Percentiles rank a stretch among this genome's conserved stretches.
Conservation (phyloP, 1,140 invertebrate species). For the Steinernema khuongi region DNA sequence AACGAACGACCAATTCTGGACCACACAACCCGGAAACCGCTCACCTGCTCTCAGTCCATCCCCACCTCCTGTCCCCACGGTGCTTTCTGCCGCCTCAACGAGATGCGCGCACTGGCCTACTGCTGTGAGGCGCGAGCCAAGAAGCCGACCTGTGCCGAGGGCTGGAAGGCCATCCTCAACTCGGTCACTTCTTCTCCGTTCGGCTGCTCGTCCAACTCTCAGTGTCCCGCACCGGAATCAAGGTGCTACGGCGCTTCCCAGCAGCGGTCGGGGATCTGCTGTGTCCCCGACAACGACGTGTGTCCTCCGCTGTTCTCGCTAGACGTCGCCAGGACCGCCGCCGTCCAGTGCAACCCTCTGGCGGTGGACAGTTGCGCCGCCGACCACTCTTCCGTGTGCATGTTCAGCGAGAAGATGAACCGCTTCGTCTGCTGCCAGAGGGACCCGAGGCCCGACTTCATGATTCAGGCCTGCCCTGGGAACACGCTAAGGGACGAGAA, state of each 20-base stretch:
- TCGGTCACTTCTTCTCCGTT: background rate
- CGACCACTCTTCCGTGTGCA: background rate
- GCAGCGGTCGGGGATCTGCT: background rate
- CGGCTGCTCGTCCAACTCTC: background rate
- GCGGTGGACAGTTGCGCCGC: background rate
- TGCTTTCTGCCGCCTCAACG: background rate
- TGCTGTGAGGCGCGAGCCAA: background rate
- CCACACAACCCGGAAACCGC: background rate
- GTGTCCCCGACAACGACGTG: background rate
- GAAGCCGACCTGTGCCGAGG: background rate
- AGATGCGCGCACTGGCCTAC: background rate
- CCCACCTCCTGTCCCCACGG: background rate
- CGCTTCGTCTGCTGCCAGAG: background rate
- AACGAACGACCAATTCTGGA: background rate
- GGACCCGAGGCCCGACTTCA: background rate
- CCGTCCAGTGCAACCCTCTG: background rate
- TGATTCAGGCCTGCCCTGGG: background rate
- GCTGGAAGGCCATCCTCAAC: background rate
- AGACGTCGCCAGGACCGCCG: background rate
- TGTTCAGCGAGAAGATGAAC: constrained; percentile 6
- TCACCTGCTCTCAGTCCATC: background rate
- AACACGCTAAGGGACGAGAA: background rate
- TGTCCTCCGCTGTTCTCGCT: constrained; percentile 1
- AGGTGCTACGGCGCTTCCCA: background rate
- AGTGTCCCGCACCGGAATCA: background rate